Evolutionary conservation across 2,888 invertebrate species (phyloP).

Genomic region (Heliconius aoede): DNA sequence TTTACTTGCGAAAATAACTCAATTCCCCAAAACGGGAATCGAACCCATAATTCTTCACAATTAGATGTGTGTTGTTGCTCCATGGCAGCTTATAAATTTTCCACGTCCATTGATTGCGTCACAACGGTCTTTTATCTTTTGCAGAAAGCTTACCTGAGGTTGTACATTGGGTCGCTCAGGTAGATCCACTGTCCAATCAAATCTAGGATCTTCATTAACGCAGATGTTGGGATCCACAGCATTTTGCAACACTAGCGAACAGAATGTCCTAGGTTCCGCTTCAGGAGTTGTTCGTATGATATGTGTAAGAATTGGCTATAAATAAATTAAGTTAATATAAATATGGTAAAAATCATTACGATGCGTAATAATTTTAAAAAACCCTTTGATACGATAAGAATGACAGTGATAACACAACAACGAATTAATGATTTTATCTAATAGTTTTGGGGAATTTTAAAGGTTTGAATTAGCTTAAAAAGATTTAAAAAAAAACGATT

Average conservation of each 20-base stretch:
- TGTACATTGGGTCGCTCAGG: constrained; percentile 54
- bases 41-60: too few relatives aligned
- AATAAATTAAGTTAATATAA: neutral
- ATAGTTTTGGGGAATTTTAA: neutral
- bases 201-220: constrained; percentile 66
- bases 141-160: constrained; percentile 27
- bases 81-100: neutral
- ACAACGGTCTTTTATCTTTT: neutral
- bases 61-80: too few relatives aligned
- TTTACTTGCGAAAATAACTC: neutral
- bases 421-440: neutral
- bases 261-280: constrained; percentile 81
- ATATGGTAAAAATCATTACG: too few relatives aligned
- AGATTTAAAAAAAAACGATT: too few relatives aligned
- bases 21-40: neutral
- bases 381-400: neutral
- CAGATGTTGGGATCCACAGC: constrained; percentile 67
- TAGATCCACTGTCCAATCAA: constrained; percentile 79
- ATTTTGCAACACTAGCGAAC: constrained; percentile 82
- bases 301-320: constrained; percentile 85
- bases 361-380: neutral
- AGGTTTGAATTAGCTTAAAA: too few relatives aligned
- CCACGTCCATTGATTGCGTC: neutral
- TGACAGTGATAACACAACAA: neutral
- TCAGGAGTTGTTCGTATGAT: constrained; percentile 83